Evolutionary conservation across 1,140 invertebrate genomes (phyloP).

Genomic region (Grapholita molesta): DNA sequence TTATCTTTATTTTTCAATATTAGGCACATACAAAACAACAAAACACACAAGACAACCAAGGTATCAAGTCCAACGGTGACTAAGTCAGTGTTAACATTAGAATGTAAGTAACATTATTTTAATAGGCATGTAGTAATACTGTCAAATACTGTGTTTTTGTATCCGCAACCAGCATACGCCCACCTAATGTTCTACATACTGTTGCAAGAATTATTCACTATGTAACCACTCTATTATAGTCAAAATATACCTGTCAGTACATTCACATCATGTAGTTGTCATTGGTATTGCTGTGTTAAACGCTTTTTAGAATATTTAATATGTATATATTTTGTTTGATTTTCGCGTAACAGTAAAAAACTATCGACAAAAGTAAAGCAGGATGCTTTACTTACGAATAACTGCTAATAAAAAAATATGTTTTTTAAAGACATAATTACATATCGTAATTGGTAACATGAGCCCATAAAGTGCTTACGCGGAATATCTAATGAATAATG

Average conservation of each 20-base stretch:
- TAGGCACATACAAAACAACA: not conserved
- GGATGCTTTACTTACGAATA: too few relatives aligned
- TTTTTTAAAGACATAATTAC: too few relatives aligned
- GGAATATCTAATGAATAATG: too few relatives aligned
- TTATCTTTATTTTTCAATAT: too few relatives aligned
- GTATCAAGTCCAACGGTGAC: not conserved
- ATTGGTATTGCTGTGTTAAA: too few relatives aligned
- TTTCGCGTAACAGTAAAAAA: too few relatives aligned
- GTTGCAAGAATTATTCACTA: not conserved
- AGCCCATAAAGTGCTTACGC: too few relatives aligned
- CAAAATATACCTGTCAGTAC: not conserved
- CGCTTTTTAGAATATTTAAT: too few relatives aligned
- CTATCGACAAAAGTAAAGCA: too few relatives aligned
- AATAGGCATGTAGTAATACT: not conserved
- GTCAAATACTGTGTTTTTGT: not conserved
- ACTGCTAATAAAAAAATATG: too few relatives aligned
- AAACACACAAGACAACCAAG: not conserved
- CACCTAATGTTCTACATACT: not conserved
- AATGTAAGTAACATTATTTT: not conserved
- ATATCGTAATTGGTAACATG: too few relatives aligned
- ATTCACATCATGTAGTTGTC: not conserved
- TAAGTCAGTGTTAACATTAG: not conserved
- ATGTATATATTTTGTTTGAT: too few relatives aligned
- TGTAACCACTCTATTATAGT: not conserved
- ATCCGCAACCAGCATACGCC: not conserved